Evolutionary conservation across 2,113 vertebrate genomes (phyloP), one percentile per base, ranked within the genome.

Genomic region (Nesoenas mayeri): DNA sequence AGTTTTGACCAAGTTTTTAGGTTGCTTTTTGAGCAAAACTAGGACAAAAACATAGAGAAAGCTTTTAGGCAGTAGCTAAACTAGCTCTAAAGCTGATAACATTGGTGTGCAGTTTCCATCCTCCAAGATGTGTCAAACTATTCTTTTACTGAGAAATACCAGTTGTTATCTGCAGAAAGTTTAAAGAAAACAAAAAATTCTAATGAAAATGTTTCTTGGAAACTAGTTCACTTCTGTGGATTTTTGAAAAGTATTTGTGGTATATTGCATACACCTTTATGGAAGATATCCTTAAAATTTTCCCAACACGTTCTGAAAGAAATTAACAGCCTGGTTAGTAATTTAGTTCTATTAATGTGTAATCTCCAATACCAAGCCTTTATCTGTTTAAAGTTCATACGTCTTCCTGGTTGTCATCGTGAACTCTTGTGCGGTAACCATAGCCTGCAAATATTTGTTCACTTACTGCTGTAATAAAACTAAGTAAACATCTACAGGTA

Each of bases 371-470:
- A 60, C 26, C 81, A 42, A 82, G 38, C 28, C 17, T 57, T 91
- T 84, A 90, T 53, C 31, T 93, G 81, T 86, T 88, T 91, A 95
- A 97, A 97, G 93, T 83, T 97, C 79, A 65, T 54, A 70, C 69
- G 4, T 65, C 83, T 94, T 88, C 54, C 85, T 74, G 47, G 54
- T 56, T 92, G 60, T 91, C 29, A 10, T 83, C 18, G 40, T 65
- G 84, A 74, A 53, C 69, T 91, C 83, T 84, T 73, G 38, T 47
- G 18, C 8, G 78, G 54, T 74, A 84, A 82, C 54, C 79, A 16
- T 48, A 94, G 67, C 79, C 94, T 83, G 54, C 82, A 97, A 97
- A 95, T 97, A 97, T 94, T 93, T 97, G 62, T 91, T 82, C 51
- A 62, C 62, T 61, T 72, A 64, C 62, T 56, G 34, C 82, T 91